A percentile compares a stretch with the other conserved stretches of the same genome.
Evolutionary conservation across 2,113 vertebrate species (phyloP).

Genomic region (Hemiprocne comata): DNA sequence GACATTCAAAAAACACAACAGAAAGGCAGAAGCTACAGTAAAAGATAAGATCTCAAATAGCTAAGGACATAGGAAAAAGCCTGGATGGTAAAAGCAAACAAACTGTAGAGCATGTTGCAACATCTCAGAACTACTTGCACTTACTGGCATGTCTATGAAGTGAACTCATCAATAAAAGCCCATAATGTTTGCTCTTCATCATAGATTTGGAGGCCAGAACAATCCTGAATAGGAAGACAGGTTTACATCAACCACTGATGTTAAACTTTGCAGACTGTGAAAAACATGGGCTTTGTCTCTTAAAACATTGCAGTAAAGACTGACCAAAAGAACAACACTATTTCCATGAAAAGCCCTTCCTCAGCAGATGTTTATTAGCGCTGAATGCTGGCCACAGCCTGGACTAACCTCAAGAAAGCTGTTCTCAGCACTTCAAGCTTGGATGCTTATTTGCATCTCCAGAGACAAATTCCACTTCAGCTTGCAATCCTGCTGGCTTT

Average conservation of each 20-base stretch:
- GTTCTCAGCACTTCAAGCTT: neutral
- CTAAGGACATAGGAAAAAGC: neutral
- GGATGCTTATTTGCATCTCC: neutral
- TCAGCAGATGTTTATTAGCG: neutral
- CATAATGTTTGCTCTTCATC: neutral
- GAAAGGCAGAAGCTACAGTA: neutral
- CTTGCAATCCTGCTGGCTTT: neutral
- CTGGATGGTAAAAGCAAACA: neutral
- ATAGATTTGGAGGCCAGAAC: neutral
- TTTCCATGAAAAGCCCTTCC: neutral
- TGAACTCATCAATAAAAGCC: neutral
- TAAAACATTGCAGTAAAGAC: neutral
- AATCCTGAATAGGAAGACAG: neutral
- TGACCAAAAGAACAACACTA: neutral
- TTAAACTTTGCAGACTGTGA: neutral
- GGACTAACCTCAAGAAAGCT: neutral
- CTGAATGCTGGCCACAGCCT: neutral
- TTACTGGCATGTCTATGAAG: neutral
- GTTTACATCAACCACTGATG: neutral
- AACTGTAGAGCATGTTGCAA: neutral
- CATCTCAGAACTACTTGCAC: neutral
- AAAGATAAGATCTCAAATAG: neutral
- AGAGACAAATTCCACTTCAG: neutral
- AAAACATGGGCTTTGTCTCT: neutral
- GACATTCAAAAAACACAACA: neutral